phyloP scores from a whole-genome alignment of 2,797 vertebrate genomes.

The Petrocephalus schoutedeni region DNA sequence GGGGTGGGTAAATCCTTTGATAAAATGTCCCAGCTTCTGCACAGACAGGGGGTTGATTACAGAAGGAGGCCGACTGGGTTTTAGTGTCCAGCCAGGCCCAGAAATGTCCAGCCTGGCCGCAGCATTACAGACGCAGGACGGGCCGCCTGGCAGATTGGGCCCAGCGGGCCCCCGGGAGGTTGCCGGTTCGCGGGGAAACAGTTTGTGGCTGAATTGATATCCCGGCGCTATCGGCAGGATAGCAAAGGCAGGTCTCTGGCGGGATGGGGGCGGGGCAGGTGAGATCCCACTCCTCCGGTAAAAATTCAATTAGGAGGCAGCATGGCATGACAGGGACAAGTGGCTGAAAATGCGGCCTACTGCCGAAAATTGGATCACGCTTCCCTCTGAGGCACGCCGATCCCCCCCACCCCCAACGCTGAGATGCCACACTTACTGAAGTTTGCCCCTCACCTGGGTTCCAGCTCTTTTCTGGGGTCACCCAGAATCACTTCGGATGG shows the following conservation, averaged over 20 bases:
- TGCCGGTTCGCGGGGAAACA: neutral
- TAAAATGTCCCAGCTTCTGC: neutral
- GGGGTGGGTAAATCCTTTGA: neutral
- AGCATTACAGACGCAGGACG: neutral
- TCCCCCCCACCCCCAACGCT: neutral
- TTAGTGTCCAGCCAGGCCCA: neutral
- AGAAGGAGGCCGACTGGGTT: neutral
- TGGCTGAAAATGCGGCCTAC: neutral
- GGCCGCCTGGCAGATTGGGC: neutral
- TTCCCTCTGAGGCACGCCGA: slow-evolving; percentile 7
- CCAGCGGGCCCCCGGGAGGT: neutral
- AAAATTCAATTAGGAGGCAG: slow-evolving; percentile 24
- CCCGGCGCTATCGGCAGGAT: neutral
- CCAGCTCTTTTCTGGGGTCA: neutral
- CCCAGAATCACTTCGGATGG: neutral
- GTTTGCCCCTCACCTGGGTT: neutral
- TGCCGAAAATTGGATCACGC: slow-evolving; percentile 24
- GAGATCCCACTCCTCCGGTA: neutral
- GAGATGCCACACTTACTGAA: neutral
- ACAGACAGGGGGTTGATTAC: neutral
- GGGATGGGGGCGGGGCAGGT: neutral
- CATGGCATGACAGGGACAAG: slow-evolving; percentile 12
- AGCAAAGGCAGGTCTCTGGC: neutral
- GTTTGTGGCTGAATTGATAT: neutral
- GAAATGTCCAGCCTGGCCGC: neutral